A percentile compares a stretch with the other conserved stretches of the same genome.
These are phyloP conservation scores for Epinephelus fuscoguttatus DNA, from an alignment of 2,113 vertebrate species.

Conservation along the genomic window DNA sequence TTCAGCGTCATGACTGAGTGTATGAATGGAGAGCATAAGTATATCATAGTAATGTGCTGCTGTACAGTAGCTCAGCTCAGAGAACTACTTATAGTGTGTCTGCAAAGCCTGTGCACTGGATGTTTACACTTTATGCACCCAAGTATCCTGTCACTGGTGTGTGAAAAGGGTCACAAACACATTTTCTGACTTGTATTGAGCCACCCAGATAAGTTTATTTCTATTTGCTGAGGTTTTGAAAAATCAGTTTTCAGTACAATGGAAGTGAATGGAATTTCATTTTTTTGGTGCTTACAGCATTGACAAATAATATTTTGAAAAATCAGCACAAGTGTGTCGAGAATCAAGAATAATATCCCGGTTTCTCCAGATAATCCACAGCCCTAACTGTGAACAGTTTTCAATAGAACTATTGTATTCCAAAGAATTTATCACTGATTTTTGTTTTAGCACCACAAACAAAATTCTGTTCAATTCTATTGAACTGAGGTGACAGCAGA, in stretches of 20 bases:
- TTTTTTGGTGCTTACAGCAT: background rate
- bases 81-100: constrained; percentile 25
- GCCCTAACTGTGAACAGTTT: background rate
- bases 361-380: background rate
- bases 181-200: background rate
- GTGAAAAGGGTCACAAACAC: background rate
- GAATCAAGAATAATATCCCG: background rate
- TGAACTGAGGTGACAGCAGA: background rate
- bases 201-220: background rate
- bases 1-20: constrained; percentile 58
- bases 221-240: background rate
- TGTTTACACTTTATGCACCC: background rate
- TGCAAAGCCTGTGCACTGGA: constrained; percentile 7
- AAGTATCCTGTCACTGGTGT: background rate
- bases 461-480: background rate
- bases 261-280: background rate
- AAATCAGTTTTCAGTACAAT: background rate
- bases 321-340: background rate
- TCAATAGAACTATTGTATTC: background rate
- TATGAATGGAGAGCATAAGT: constrained; percentile 63
- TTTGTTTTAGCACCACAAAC: background rate
- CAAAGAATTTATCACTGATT: constrained; percentile 1
- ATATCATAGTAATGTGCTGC: constrained; percentile 63
- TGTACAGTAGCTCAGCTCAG: constrained; percentile 43
- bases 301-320: background rate